Conservation (phyloP, 2,797 vertebrate species). For the Galago senegalensis region DNA sequence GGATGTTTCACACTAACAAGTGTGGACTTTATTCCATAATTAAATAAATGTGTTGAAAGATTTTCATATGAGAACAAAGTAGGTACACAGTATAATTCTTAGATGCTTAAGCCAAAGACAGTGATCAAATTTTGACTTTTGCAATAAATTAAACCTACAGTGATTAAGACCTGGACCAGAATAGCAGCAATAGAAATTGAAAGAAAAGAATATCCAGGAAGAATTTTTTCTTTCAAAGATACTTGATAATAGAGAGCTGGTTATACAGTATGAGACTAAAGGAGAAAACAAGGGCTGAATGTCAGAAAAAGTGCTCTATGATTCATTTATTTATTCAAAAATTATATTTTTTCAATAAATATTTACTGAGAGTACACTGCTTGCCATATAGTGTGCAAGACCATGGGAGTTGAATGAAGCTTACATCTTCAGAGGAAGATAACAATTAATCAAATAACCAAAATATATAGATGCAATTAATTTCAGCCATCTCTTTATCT, state of each 20-base stretch:
- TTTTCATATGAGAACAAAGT: not conserved
- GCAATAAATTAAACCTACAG: not conserved
- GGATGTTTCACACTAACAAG: not conserved
- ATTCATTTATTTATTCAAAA: slow-evolving; percentile 1
- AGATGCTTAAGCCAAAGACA: not conserved
- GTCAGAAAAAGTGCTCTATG: not conserved
- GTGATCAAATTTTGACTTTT: not conserved
- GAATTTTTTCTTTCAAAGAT: not conserved
- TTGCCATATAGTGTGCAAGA: not conserved
- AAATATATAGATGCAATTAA: slow-evolving; percentile 33
- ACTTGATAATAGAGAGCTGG: not conserved
- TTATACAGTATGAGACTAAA: not conserved
- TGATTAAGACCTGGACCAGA: not conserved
- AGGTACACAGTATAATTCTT: not conserved
- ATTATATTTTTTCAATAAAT: slow-evolving; percentile 12
- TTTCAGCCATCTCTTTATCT: not conserved
- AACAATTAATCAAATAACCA: not conserved
- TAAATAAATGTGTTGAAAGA: not conserved
- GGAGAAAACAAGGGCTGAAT: not conserved
- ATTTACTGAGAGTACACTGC: not conserved
- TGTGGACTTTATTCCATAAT: not conserved
- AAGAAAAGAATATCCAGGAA: not conserved
- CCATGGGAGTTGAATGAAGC: not conserved
- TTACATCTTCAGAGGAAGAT: not conserved
- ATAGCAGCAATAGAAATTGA: not conserved